These are phyloP conservation scores for Helicoverpa assulta DNA, from an alignment of 2,888 invertebrate genomes.

Conservation along the genomic window DNA sequence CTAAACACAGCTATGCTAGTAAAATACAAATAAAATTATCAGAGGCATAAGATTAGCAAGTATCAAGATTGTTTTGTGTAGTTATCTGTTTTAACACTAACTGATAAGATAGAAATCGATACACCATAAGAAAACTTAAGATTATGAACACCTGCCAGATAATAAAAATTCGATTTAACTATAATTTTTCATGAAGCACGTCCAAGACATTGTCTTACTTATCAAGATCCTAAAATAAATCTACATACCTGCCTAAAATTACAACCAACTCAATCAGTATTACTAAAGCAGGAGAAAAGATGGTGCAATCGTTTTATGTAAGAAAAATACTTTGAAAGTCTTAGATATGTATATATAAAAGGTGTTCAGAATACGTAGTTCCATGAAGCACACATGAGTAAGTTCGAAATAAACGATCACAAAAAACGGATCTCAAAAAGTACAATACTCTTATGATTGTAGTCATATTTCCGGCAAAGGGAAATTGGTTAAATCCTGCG, in stretches of 20 bases:
- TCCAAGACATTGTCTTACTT: too few species aligned
- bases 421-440: neutral
- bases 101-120: constrained; percentile 38
- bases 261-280: too few species aligned
- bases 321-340: too few species aligned
- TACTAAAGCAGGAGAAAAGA: too few species aligned
- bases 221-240: too few species aligned
- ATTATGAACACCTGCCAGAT: constrained; percentile 55
- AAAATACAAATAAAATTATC: neutral
- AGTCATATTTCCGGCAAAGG: neutral
- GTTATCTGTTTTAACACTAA: constrained; percentile 12
- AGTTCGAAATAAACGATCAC: neutral
- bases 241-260: too few species aligned
- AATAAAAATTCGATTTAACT: constrained; percentile 4
- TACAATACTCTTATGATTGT: neutral
- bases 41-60: constrained; percentile 15
- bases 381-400: too few species aligned
- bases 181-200: neutral
- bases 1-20: too few species aligned
- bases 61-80: constrained; percentile 31
- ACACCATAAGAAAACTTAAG: constrained; percentile 18
- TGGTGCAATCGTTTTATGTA: too few species aligned
- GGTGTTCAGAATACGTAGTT: too few species aligned
- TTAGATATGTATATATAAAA: too few species aligned
- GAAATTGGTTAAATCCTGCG: neutral